Evolutionary conservation across 1,140 invertebrate species (phyloP).

Genomic region (Drosophila pandora): DNA sequence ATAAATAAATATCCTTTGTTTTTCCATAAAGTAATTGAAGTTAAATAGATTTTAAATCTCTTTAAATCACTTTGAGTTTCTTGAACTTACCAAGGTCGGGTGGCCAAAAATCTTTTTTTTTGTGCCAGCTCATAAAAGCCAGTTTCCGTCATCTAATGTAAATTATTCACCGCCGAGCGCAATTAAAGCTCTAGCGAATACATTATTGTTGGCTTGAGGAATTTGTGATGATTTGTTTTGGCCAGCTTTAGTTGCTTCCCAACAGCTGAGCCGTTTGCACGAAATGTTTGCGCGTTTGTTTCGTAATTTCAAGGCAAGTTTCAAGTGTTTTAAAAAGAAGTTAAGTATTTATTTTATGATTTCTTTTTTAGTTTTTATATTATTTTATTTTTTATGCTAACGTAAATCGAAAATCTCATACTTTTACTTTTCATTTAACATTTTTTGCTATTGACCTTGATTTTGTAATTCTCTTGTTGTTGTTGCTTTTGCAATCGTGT

Average conservation of each 20-base stretch:
- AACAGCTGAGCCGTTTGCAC: conserved; percentile 47
- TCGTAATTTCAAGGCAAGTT: conserved; percentile 77
- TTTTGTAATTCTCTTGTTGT: conserved; percentile 29
- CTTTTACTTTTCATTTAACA: conserved; percentile 26
- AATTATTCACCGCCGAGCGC: conserved; percentile 8
- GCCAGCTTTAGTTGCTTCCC: conserved; percentile 64
- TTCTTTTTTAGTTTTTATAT: background rate
- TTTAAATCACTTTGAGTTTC: conserved; percentile 23
- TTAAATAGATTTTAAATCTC: background rate
- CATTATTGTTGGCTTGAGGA: conserved; percentile 19
- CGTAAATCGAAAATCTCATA: background rate
- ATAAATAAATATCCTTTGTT: background rate
- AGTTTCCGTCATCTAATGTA: conserved; percentile 37
- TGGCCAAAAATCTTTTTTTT: conserved; percentile 18
- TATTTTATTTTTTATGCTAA: background rate
- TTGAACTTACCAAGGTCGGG: conserved; percentile 44
- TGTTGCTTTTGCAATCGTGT: conserved; percentile 14
- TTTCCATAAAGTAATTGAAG: background rate
- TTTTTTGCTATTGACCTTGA: conserved; percentile 37
- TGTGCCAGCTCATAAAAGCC: conserved; percentile 31
- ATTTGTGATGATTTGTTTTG: conserved; percentile 49
- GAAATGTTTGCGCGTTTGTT: conserved; percentile 71
- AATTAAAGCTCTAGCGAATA: conserved; percentile 30
- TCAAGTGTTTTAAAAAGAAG: background rate
- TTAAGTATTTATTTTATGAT: background rate